Conservation (phyloP, 2,113 vertebrate genomes). For the Potamarius usumacintae region DNA sequence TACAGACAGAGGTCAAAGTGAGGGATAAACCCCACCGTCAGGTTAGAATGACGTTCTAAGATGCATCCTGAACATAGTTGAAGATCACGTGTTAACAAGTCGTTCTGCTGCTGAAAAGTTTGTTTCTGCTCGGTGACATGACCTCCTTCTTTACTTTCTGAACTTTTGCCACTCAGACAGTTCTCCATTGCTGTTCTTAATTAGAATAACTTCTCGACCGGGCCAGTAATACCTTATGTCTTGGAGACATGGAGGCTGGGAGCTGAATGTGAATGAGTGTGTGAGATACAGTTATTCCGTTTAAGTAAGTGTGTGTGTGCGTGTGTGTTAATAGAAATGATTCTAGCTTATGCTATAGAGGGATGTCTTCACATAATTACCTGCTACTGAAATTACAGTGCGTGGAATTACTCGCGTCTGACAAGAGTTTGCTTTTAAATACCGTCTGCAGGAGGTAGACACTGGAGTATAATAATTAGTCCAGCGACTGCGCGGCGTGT, state of each 20-base stretch:
- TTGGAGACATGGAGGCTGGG: neutral
- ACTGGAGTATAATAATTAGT: constrained; percentile 50
- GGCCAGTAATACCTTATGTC: constrained; percentile 23
- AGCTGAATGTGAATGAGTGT: constrained; percentile 41
- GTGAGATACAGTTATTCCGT: constrained; percentile 30
- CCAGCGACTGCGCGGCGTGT: constrained; percentile 14
- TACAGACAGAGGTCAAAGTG: neutral
- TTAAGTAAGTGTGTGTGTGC: neutral
- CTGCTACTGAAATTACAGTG: constrained; percentile 43
- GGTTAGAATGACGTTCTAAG: neutral
- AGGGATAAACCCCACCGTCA: neutral
- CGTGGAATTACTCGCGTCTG: constrained; percentile 35
- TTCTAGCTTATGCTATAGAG: constrained; percentile 28
- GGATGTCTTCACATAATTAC: constrained; percentile 43
- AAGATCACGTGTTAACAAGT: neutral
- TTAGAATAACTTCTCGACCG: constrained; percentile 19
- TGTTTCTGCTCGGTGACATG: neutral
- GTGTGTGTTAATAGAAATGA: constrained; percentile 39
- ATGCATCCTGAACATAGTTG: neutral
- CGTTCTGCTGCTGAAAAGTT: neutral
- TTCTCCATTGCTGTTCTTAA: neutral
- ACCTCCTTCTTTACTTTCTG: constrained; percentile 1
- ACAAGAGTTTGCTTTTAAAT: constrained; percentile 49
- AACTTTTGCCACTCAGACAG: neutral
- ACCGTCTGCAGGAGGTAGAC: constrained; percentile 35